These are phyloP conservation scores for Entomyzon cyanotis DNA, from an alignment of 2,113 vertebrate species.

Conservation along the genomic window DNA sequence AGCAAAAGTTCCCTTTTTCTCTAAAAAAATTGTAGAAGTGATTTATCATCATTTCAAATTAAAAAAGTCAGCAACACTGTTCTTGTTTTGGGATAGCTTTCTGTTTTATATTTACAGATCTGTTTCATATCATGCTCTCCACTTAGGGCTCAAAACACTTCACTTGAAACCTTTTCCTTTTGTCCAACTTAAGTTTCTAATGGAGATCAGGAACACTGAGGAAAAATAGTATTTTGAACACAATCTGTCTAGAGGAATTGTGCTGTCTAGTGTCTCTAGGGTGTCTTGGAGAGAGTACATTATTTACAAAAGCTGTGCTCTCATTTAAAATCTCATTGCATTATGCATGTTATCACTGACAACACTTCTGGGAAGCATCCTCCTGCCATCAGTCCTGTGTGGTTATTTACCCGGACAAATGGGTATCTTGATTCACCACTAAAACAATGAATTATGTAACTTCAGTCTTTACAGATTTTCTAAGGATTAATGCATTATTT, in stretches of 20 bases:
- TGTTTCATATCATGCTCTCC: neutral
- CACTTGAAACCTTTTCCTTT: neutral
- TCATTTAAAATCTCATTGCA: constrained; percentile 65
- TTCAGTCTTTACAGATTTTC: constrained; percentile 43
- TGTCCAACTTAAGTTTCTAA: neutral
- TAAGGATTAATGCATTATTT: neutral
- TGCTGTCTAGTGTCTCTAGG: neutral
- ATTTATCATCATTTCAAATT: neutral
- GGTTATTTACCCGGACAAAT: neutral
- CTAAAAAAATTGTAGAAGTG: neutral
- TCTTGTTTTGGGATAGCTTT: neutral
- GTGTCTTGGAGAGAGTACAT: constrained; percentile 39
- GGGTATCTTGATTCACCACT: constrained; percentile 35
- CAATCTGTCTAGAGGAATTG: neutral
- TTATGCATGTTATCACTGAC: constrained; percentile 50
- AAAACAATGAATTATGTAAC: constrained; percentile 59
- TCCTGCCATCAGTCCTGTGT: constrained; percentile 47
- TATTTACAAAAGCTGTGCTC: constrained; percentile 60
- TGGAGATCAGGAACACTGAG: neutral
- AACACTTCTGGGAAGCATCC: constrained; percentile 43
- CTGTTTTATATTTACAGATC: neutral
- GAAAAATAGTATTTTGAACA: neutral
- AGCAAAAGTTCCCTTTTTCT: neutral
- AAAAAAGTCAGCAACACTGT: neutral
- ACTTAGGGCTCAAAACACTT: neutral